Base-by-base conservation (phyloP, 2,113 vertebrate species). In the Phaethon lepturus region DNA sequence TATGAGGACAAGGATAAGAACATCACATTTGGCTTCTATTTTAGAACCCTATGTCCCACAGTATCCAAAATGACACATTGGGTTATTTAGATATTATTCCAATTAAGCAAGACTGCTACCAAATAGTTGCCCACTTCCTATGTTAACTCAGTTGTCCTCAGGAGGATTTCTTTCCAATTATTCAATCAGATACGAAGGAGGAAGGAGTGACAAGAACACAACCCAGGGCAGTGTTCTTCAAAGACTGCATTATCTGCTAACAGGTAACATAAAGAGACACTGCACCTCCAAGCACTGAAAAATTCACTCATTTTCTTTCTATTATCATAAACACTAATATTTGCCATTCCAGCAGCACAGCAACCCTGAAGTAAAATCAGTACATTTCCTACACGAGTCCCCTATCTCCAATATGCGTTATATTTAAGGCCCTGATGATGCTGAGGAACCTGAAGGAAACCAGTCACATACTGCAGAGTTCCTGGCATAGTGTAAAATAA, bases 251-350 rank as follows among this genome's bases (percentile, higher is more conserved):
- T 91, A 92, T 77, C 72, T 93, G 45, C 44, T 82, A 89, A 63
- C 69, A 95, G 83, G 77, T 84, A 95, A 81, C 35, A 72, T 63
- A 93, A 96, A 96, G 47, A 91, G 83, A 78, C 26, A 45, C 22
- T 31, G 17, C 19, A 80, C 23, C 64, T 90, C 59, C 40, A 42
- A 92, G 50, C 28, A 85, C 87, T 53, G 80, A 76, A 92, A 86
- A 77, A 91, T 78, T 52, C 75, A 64, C 72, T 86, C 2, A 0
- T 78, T 94, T 89, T 60, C 63, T 80, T 86, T 89, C 60, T 64
- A 59, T 53, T 92, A 67, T 47, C 75, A 86, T 88, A 80, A 88
- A 80, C 26, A 71, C 50, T 76, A 66, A 67, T 17, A 35, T 82
- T 92, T 78, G 44, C 82, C 45, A 80, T 90, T 84, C 26, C 52